Evolutionary conservation across 2,888 invertebrate genomes (phyloP).

Genomic region (Rhingia campestris): DNA sequence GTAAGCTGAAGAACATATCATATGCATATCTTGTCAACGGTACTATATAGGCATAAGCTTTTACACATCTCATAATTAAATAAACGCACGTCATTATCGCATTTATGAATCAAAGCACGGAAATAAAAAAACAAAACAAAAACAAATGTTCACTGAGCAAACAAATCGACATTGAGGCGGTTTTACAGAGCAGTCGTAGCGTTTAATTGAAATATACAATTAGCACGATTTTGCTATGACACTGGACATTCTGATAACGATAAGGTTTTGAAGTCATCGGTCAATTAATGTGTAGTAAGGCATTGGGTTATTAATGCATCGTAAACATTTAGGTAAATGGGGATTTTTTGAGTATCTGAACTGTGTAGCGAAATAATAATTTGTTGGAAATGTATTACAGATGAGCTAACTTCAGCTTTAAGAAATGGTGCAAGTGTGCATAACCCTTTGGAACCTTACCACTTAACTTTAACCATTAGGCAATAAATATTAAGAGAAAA

Average conservation of each 20-base stretch:
- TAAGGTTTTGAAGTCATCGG: slow-evolving; percentile 27
- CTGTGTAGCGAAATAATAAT: too few species aligned
- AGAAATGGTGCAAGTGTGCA: too few species aligned
- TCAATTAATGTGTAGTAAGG: slow-evolving; percentile 20
- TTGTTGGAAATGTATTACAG: too few species aligned
- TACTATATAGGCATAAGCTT: not conserved
- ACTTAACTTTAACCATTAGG: too few species aligned
- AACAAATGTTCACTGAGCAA: not conserved
- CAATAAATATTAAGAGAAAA: too few species aligned
- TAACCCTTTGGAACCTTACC: too few species aligned
- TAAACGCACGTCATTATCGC: slow-evolving; percentile 19
- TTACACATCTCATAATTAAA: not conserved
- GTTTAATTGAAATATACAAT: slow-evolving; percentile 8
- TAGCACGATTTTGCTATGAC: slow-evolving; percentile 1
- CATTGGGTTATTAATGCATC: not conserved
- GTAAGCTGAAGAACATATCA: too few species aligned
- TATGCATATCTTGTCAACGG: not conserved
- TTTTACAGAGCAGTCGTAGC: not conserved
- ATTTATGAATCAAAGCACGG: slow-evolving; percentile 4
- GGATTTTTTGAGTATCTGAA: too few species aligned
- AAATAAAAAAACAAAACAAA: not conserved
- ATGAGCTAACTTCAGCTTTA: too few species aligned
- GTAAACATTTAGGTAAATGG: not conserved
- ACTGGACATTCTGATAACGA: slow-evolving; percentile 3
- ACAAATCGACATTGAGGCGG: not conserved